Percentiles rank a stretch among this genome's conserved stretches.
Conservation (phyloP, 2,888 invertebrate genomes). For the Orthonychiurus folsomi region DNA sequence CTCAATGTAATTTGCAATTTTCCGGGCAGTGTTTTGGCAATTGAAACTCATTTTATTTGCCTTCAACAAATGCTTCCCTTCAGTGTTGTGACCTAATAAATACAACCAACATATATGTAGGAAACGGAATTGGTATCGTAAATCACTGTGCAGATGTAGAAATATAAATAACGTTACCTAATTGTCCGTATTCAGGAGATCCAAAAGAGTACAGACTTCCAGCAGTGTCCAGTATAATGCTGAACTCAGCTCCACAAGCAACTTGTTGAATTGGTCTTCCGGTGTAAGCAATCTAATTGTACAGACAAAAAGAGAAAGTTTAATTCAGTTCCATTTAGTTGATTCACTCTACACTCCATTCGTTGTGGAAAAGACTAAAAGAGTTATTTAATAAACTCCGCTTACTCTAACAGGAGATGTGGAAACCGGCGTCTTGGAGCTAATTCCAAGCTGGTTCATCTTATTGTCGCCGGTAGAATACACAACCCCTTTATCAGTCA, state of each 20-base stretch:
- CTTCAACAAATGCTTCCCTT: constrained; percentile 87
- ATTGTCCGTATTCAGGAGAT: constrained; percentile 82
- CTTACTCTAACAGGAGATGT: constrained; percentile 48
- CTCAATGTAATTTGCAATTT: constrained; percentile 76
- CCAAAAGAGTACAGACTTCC: constrained; percentile 86
- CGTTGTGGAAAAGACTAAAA: no score
- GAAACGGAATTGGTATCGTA: no score
- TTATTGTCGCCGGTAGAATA: constrained; percentile 73
- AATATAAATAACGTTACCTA: constrained; percentile 50
- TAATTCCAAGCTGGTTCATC: constrained; percentile 83
- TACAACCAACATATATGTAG: not conserved
- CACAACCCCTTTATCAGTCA: constrained; percentile 55
- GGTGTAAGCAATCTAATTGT: constrained; percentile 47
- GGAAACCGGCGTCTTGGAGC: constrained; percentile 50
- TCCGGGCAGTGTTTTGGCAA: constrained; percentile 74
- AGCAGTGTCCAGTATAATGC: constrained; percentile 78
- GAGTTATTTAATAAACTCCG: not conserved
- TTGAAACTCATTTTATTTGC: constrained; percentile 79
- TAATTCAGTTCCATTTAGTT: not conserved
- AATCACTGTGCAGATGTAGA: no score
- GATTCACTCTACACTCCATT: no score
- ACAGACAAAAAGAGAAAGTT: constrained; percentile 9
- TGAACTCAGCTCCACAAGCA: constrained; percentile 86
- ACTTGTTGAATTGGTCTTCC: constrained; percentile 82
- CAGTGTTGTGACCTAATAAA: constrained; percentile 71